Evolutionary conservation across 2,888 invertebrate genomes (phyloP).

Genomic region (Ormyrus pomaceus): DNA sequence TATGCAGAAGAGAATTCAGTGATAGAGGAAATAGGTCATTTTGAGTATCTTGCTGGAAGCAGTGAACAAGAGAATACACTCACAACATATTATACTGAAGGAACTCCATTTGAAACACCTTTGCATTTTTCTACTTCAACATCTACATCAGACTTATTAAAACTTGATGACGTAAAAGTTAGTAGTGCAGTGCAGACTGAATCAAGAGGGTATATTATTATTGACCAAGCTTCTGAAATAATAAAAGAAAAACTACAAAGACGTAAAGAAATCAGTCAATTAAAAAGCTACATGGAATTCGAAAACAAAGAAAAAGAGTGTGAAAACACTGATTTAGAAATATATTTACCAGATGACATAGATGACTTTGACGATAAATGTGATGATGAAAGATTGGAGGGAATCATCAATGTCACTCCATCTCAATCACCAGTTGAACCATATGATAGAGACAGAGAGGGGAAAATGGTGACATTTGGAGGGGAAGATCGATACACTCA

Average conservation of each 20-base stretch:
- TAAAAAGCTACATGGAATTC: constrained; percentile 55
- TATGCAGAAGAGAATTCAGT: constrained; percentile 91
- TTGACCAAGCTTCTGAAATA: constrained; percentile 22
- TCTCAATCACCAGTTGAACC: constrained; percentile 52
- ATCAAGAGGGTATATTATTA: constrained; percentile 14
- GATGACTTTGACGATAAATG: constrained; percentile 54
- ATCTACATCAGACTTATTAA: constrained; percentile 90
- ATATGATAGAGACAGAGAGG: constrained; percentile 57
- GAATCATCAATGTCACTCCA: constrained; percentile 56
- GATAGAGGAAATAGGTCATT: constrained; percentile 70
- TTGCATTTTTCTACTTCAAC: constrained; percentile 89
- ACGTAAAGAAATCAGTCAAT: constrained; percentile 35
- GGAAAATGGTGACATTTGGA: constrained; percentile 81
- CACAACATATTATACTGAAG: constrained; percentile 95
- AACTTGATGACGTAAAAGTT: constrained; percentile 74
- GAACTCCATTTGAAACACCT: constrained; percentile 88
- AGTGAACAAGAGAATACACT: constrained; percentile 84
- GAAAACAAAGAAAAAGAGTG: constrained; percentile 53
- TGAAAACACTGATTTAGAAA: constrained; percentile 50
- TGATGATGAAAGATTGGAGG: constrained; percentile 51
- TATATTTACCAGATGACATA: constrained; percentile 51
- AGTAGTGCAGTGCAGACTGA: constrained; percentile 26
- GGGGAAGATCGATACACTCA: constrained; percentile 85
- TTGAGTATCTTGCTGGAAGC: constrained; percentile 66
- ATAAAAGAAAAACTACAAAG: constrained; percentile 33